Percentiles rank a stretch among this genome's conserved stretches.
Conservation (phyloP, 2,113 vertebrate species). For the Boleophthalmus pectinirostris region DNA sequence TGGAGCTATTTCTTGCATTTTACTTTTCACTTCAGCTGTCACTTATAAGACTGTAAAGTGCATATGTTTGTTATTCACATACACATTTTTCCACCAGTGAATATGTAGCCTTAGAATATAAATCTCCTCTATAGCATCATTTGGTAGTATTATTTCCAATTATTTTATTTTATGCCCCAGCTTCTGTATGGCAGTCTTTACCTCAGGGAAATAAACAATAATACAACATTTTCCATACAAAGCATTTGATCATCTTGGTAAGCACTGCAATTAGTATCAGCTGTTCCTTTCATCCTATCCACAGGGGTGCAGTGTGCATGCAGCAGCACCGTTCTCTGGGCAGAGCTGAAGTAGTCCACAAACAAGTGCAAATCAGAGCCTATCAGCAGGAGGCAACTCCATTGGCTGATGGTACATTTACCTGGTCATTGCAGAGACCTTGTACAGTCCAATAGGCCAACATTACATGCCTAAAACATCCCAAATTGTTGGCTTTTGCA, state of each 20-base stretch:
- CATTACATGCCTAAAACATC: constrained; percentile 22
- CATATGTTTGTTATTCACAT: background rate
- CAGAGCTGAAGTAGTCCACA: constrained; percentile 43
- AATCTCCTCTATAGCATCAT: background rate
- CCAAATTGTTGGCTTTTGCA: constrained; percentile 2
- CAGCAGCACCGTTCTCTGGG: constrained; percentile 45
- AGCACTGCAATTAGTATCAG: constrained; percentile 31
- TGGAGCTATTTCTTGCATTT: too few species aligned
- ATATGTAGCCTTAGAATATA: background rate
- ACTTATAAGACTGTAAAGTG: background rate
- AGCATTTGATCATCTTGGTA: constrained; percentile 33
- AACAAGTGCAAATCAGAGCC: constrained; percentile 62
- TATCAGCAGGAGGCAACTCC: constrained; percentile 46
- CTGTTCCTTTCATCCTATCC: constrained; percentile 14
- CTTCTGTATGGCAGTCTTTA: background rate
- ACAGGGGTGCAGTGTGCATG: constrained; percentile 33
- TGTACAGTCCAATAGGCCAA: constrained; percentile 7
- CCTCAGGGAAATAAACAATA: constrained; percentile 17
- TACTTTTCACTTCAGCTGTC: background rate
- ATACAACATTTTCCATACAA: constrained; percentile 25
- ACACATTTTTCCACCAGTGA: background rate
- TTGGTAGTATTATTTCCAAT: background rate
- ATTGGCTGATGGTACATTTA: constrained; percentile 50
- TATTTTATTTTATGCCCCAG: background rate
- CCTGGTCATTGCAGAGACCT: constrained; percentile 8